Base-by-base conservation (phyloP, 1,140 invertebrate genomes). In the Uloborus diversus region DNA sequence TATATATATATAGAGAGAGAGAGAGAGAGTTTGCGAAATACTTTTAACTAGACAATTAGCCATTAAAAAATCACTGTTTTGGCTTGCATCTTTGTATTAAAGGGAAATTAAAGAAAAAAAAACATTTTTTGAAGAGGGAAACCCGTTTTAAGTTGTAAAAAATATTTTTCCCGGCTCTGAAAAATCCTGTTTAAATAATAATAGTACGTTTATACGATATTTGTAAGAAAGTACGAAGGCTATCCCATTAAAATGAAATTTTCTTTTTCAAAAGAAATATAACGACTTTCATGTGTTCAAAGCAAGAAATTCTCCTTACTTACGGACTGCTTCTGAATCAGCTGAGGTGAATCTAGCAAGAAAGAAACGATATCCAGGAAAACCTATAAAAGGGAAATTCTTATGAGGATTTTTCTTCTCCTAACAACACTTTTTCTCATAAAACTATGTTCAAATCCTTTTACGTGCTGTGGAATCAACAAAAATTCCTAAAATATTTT, bases 301-400 rank as follows among this genome's bases (percentile, higher is more conserved):
- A 35, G 23, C 64, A 68, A 14, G 59, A 68, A 47, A 47, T 59
- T 57, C 25, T 79, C 42, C 65, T 61, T 73, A 68, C 80, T 81
- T 81, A 81, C 80, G 23, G 80, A 70, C 42, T 81, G 80, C 62
- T 81, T 81, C 56, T 81, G 64, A 53, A 81, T 81, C 25, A 81
- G 33, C 1, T 65, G 66, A 37, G 80, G 71, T 4, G 65, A 75
- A 42, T 71, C 69, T 49, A 81, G 42, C 4, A 81, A 32, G 53
- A 81, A 78, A 20, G 80, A 81, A 14, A 78, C 71, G 27, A 81
- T 78, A 35, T 81, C 80, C 30, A 81, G n/a, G 28, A 81, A 81
- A 20, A 70, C 56, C 73, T 81, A 59, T 14, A 70, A 81, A 17
- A 3, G n/a, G 37, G 28, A 3, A 47, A 47, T n/a, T n/a, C n/a